phyloP scores from a whole-genome alignment of 1,140 invertebrate genomes.

The Agrypnia vestita region DNA sequence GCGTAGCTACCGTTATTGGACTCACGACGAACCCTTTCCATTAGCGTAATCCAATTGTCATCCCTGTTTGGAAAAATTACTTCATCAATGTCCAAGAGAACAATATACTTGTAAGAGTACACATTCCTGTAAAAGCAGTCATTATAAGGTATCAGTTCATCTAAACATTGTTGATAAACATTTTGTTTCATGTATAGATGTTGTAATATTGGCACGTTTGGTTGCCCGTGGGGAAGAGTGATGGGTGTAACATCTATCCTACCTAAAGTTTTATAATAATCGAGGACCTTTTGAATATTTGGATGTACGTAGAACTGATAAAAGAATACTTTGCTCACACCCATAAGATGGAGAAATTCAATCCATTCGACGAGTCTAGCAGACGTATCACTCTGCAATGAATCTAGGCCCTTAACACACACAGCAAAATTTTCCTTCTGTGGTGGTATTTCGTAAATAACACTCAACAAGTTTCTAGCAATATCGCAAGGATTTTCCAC shows the following conservation, averaged over 20 bases:
- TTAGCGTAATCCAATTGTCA: constrained; percentile 84
- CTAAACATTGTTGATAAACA: constrained; percentile 91
- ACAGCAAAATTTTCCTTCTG: constrained; percentile 90
- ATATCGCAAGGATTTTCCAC: constrained; percentile 89
- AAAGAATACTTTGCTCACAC: constrained; percentile 93
- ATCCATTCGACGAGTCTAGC: constrained; percentile 96
- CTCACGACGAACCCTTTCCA: constrained; percentile 84
- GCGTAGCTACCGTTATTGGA: constrained; percentile 76
- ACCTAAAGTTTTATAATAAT: constrained; percentile 84
- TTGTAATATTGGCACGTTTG: constrained; percentile 89
- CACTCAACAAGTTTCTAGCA: constrained; percentile 88
- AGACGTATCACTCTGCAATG: constrained; percentile 90
- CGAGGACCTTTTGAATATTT: constrained; percentile 90
- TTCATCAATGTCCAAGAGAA: constrained; percentile 93
- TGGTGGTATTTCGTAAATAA: constrained; percentile 84
- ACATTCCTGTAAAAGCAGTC: constrained; percentile 96
- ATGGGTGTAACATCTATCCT: constrained; percentile 88
- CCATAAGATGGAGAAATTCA: constrained; percentile 88
- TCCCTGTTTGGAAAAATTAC: constrained; percentile 92
- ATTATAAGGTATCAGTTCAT: constrained; percentile 97
- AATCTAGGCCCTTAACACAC: constrained; percentile 95
- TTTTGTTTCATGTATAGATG: constrained; percentile 91
- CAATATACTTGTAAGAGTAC: constrained; percentile 92
- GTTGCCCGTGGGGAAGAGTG: constrained; percentile 91
- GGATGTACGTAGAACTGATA: constrained; percentile 93